These are phyloP conservation scores for Cyaniris semiargus DNA, from an alignment of 2,888 invertebrate genomes.

Conservation along the genomic window DNA sequence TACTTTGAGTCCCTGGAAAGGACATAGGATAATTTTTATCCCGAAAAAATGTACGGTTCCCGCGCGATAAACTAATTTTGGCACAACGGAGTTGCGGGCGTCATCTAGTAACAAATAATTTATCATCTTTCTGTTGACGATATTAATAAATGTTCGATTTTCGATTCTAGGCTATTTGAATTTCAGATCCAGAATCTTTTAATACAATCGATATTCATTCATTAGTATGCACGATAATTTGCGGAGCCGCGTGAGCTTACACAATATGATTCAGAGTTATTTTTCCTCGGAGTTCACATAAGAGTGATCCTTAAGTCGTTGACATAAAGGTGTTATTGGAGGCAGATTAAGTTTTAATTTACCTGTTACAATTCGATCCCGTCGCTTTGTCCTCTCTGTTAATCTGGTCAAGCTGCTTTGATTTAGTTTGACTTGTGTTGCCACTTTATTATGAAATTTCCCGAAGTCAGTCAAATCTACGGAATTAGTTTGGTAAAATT, in stretches of 20 bases:
- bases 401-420: constrained; percentile 54
- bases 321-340: too few relatives aligned
- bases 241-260: constrained; percentile 19
- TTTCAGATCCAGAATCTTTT: neutral
- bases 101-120: too few relatives aligned
- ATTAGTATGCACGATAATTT: constrained; percentile 30
- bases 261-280: neutral
- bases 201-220: neutral
- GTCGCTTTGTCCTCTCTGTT: constrained; percentile 53
- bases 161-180: neutral
- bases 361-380: constrained; percentile 48
- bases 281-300: too few relatives aligned
- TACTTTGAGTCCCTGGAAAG: too few relatives aligned
- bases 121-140: neutral
- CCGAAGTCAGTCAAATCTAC: too few relatives aligned
- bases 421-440: constrained; percentile 47
- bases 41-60: too few relatives aligned
- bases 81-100: too few relatives aligned
- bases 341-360: neutral
- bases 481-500: too few relatives aligned
- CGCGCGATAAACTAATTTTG: too few relatives aligned
- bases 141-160: neutral
- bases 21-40: too few relatives aligned
- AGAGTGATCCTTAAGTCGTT: too few relatives aligned
- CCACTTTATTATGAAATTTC: too few relatives aligned